These are phyloP conservation scores for Epirrhoe alternata DNA, from an alignment of 2,888 invertebrate species.

Conservation along the genomic window DNA sequence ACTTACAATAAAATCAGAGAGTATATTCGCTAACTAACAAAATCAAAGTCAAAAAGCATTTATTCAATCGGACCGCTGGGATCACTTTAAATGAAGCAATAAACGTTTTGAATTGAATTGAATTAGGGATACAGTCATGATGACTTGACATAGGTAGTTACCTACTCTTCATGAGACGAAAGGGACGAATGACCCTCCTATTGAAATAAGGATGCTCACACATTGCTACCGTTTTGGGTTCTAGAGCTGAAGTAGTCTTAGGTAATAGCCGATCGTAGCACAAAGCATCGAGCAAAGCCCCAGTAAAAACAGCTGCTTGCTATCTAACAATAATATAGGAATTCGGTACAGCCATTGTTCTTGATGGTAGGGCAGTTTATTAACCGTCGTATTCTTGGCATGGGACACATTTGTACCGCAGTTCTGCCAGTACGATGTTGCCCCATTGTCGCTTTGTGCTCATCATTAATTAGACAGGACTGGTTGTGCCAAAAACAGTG, in stretches of 20 bases:
- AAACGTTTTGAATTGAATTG: too few species aligned
- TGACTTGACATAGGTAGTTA: too few species aligned
- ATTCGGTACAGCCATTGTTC: slow-evolving; percentile 38
- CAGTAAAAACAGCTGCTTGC: slow-evolving; percentile 4
- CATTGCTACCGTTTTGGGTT: not conserved
- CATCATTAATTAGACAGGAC: slow-evolving; percentile 14
- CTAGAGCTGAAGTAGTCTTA: too few species aligned
- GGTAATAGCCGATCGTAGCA: not conserved
- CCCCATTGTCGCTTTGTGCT: slow-evolving; percentile 12
- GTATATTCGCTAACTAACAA: too few species aligned
- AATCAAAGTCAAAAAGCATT: too few species aligned
- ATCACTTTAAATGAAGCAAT: too few species aligned
- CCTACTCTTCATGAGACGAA: too few species aligned
- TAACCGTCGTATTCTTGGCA: slow-evolving; percentile 38
- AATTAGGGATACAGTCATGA: too few species aligned
- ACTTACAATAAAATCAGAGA: too few species aligned
- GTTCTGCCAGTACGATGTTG: slow-evolving; percentile 36
- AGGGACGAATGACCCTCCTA: too few species aligned
- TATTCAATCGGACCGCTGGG: too few species aligned
- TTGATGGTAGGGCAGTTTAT: slow-evolving; percentile 44
- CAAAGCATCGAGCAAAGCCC: slow-evolving; percentile 4
- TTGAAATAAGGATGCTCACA: not conserved
- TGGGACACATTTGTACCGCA: slow-evolving; percentile 35
- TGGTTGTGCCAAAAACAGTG: slow-evolving; percentile 37
- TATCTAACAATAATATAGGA: slow-evolving; percentile 31